phyloP scores from a whole-genome alignment of 1,140 invertebrate species.

The Trinorchestia longiramus region DNA sequence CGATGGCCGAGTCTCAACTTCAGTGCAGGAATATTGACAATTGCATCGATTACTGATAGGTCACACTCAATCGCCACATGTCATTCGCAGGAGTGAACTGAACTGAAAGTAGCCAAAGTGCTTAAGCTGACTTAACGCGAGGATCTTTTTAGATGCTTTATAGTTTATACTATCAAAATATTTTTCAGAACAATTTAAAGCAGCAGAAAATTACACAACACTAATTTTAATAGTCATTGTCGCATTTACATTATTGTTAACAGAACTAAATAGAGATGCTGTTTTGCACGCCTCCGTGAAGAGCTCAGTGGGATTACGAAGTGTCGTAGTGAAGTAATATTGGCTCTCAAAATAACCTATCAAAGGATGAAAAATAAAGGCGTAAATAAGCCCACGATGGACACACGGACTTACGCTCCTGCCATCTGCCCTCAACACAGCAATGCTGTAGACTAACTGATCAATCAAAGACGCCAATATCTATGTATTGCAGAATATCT shows the following conservation, averaged over 20 bases:
- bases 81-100: neutral
- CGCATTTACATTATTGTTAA: neutral
- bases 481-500: too few species aligned
- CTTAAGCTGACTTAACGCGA: neutral
- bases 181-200: neutral
- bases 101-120: neutral
- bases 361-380: too few species aligned
- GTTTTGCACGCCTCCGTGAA: too few species aligned
- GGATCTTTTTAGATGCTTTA: neutral
- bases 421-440: too few species aligned
- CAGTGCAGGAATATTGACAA: neutral
- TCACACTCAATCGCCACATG: neutral
- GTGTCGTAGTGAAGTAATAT: too few species aligned
- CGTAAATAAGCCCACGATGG: too few species aligned
- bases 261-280: too few species aligned
- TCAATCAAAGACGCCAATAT: too few species aligned
- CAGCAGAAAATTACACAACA: neutral
- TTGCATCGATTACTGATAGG: neutral
- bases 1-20: neutral
- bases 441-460: too few species aligned
- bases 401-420: too few species aligned
- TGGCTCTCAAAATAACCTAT: too few species aligned
- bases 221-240: neutral
- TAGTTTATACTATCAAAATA: neutral
- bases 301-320: too few species aligned